Conservation (phyloP, 2,797 vertebrate genomes). For the Pogonophryne albipinna region DNA sequence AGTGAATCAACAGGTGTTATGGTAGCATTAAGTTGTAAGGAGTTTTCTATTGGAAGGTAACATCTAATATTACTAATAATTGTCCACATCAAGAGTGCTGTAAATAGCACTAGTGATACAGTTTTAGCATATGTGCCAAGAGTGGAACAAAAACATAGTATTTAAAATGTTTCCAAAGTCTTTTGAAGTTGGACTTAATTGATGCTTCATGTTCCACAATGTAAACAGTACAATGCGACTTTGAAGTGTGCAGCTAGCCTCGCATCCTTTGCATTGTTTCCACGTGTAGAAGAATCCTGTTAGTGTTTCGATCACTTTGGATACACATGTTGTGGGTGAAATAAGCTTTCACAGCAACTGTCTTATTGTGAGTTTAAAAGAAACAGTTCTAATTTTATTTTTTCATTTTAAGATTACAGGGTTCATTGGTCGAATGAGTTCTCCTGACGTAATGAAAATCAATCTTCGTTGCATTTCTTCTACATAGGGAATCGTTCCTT, state of each 20-base stretch:
- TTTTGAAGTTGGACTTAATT: slow-evolving; percentile 2
- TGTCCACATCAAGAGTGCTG: slow-evolving; percentile 8
- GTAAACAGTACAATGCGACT: neutral
- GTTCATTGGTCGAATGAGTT: neutral
- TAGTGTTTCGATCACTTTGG: neutral
- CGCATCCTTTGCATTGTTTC: neutral
- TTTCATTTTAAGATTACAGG: no score
- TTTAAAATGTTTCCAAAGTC: slow-evolving; percentile 11
- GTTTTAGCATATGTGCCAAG: slow-evolving; percentile 17
- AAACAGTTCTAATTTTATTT: no score
- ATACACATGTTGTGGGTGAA: no score
- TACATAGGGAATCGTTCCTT: neutral
- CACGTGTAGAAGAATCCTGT: neutral
- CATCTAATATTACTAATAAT: neutral
- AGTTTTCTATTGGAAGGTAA: neutral
- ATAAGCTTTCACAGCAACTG: no score
- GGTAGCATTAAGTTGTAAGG: neutral
- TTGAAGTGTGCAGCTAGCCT: neutral
- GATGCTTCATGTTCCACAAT: neutral
- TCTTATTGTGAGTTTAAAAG: no score
- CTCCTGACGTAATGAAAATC: neutral
- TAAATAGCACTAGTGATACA: slow-evolving; percentile 23
- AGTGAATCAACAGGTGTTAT: slow-evolving; percentile 9
- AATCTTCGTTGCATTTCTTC: neutral
- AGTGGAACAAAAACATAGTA: slow-evolving; percentile 7